Conservation (phyloP, 2,888 invertebrate genomes). For the Frankliniella intonsa region DNA sequence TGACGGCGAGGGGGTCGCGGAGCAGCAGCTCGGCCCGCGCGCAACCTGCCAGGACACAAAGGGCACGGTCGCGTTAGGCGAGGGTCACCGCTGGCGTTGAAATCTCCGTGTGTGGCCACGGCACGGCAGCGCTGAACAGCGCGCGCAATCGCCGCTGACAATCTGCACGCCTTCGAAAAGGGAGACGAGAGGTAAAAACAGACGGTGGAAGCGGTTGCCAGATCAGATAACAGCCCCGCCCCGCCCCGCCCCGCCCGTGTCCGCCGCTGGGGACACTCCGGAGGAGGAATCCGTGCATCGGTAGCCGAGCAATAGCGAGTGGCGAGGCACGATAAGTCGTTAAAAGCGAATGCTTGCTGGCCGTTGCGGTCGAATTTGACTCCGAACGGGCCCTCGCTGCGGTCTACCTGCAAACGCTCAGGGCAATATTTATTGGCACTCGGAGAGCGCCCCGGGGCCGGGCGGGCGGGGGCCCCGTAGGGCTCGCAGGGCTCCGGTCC, state of each 20-base stretch:
- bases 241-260: too few relatives aligned
- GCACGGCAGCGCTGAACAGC: not conserved
- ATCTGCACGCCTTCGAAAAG: too few relatives aligned
- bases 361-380: too few relatives aligned
- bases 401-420: not conserved
- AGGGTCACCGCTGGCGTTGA: not conserved
- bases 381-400: too few relatives aligned
- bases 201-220: too few relatives aligned
- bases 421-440: conserved; percentile 1
- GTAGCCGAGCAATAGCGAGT: too few relatives aligned
- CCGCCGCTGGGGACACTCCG: too few relatives aligned
- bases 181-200: too few relatives aligned
- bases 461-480: not conserved
- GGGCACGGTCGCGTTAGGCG: not conserved
- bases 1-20: not conserved
- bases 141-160: too few relatives aligned
- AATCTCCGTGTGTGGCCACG: not conserved
- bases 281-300: too few relatives aligned
- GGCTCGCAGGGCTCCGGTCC: not conserved
- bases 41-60: not conserved
- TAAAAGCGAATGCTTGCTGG: not conserved
- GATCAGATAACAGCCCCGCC: too few relatives aligned
- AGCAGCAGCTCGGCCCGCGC: conserved; percentile 4
- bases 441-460: not conserved
- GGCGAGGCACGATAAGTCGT: too few relatives aligned